phyloP scores from a whole-genome alignment of 2,113 vertebrate species.

The Turdus rufiventris region DNA sequence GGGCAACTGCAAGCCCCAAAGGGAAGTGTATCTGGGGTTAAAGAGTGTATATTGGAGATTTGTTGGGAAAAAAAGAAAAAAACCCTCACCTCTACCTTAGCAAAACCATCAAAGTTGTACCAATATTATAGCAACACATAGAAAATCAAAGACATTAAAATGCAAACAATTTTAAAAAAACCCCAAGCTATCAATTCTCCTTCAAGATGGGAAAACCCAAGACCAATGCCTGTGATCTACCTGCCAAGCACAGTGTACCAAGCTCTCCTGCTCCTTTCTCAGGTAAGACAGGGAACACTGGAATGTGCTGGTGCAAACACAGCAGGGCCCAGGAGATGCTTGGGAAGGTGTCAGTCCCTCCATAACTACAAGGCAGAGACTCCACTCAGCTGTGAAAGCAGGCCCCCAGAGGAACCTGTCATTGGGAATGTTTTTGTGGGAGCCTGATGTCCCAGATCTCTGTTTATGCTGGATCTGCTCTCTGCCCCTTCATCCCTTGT shows the following conservation, averaged over 20 bases:
- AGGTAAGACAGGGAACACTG: background rate
- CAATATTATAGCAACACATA: background rate
- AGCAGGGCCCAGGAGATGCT: background rate
- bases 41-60: background rate
- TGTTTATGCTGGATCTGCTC: background rate
- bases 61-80: background rate
- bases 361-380: background rate
- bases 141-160: background rate
- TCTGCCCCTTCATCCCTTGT: background rate
- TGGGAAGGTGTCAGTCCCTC: background rate
- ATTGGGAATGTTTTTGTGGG: background rate
- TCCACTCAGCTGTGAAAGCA: background rate
- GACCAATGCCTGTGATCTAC: background rate
- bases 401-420: background rate
- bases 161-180: background rate
- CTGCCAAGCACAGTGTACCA: background rate
- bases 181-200: background rate
- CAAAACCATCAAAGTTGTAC: background rate
- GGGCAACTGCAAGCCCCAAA: background rate
- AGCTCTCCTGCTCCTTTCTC: background rate
- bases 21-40: background rate
- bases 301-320: background rate
- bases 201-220: background rate
- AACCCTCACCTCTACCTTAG: background rate
- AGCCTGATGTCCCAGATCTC: background rate